Evolutionary conservation across 2,113 vertebrate species (phyloP), one percentile per base, ranked within the genome.

Genomic region (Chaetura pelagica): DNA sequence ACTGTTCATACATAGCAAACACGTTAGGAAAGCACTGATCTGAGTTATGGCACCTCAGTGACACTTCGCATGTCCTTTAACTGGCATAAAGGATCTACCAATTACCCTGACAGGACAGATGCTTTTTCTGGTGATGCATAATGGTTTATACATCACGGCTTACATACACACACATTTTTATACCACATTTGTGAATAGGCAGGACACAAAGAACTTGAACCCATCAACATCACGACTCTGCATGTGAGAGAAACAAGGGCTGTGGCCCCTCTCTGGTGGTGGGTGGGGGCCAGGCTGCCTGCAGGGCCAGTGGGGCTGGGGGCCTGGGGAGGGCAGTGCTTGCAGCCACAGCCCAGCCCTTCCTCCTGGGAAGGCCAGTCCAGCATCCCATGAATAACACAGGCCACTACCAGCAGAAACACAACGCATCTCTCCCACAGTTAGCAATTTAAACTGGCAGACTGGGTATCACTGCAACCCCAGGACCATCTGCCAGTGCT

Each of bases 221-320:
- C 51, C 23, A 7, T 29, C 63, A 18, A 7, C 12, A 40, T 84
- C 59, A 15, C 7, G 34, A 24, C 15, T 8, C 7, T 1, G 20
- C 0, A 8, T 1, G 27, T 62, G 62, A 35, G 34, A 35, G 26
- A 24, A 63, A 5, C 2, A 26, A 52, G 67, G 8, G 0, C 2
- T 9, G 61, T 4, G 61, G 44, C 27, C 2, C 15, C 40, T 16
- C 1, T 30, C 46, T 34, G 17, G 63, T 7, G 4, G 20, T 4
- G 34, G 30, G 24, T 9, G 24, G 24, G 4, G 30, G 64, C 40
- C 40, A 42, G 40, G 55, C 40, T 5, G 57, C 2, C 38, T 38
- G 38, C 38, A 8, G 38, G 38, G 38, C 40, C 40, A 42, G 40
- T 42, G 40, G 40, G 40, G 40, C 40, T 42, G 40, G 40, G 40